Conservation (phyloP, 1,140 invertebrate species). For the Temnothorax nylanderi region DNA sequence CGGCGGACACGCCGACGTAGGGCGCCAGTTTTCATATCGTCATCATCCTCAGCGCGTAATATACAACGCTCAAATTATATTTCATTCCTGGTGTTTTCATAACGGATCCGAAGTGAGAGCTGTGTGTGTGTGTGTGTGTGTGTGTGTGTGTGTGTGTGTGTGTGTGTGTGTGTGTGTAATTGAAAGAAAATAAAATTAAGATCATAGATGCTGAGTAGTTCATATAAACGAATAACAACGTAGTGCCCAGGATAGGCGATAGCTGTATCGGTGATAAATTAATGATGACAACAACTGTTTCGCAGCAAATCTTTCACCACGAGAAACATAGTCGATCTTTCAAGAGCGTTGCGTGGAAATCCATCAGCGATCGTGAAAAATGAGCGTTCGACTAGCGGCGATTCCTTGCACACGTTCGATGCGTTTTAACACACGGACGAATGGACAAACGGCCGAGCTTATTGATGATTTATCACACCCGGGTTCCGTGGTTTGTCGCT, state of each 20-base stretch:
- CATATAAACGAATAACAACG: neutral
- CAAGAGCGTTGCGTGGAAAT: slow-evolving; percentile 37
- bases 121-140: neutral
- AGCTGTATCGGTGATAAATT: slow-evolving; percentile 31
- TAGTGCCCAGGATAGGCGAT: neutral
- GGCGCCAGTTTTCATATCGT: neutral
- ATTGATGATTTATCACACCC: slow-evolving; percentile 44
- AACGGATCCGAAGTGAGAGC: neutral
- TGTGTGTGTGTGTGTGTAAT: neutral
- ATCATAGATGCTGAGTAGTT: neutral
- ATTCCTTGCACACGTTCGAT: slow-evolving; percentile 38
- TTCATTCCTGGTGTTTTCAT: neutral
- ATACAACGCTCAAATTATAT: slow-evolving; percentile 20
- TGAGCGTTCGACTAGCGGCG: slow-evolving; percentile 7
- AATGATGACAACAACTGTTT: slow-evolving; percentile 40
- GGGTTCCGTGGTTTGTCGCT: slow-evolving; percentile 12
- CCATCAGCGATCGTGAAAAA: slow-evolving; percentile 40
- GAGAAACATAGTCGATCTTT: slow-evolving; percentile 21
- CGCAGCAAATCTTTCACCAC: slow-evolving; percentile 4
- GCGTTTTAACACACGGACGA: slow-evolving; percentile 37
- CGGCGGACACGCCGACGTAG: neutral
- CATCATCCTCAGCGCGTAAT: neutral
- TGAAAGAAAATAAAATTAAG: slow-evolving; percentile 21
- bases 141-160: neutral
- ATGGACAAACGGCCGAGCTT: slow-evolving; percentile 44